Evolutionary conservation across 2,797 vertebrate species (phyloP).

Genomic region (Sparus aurata): DNA sequence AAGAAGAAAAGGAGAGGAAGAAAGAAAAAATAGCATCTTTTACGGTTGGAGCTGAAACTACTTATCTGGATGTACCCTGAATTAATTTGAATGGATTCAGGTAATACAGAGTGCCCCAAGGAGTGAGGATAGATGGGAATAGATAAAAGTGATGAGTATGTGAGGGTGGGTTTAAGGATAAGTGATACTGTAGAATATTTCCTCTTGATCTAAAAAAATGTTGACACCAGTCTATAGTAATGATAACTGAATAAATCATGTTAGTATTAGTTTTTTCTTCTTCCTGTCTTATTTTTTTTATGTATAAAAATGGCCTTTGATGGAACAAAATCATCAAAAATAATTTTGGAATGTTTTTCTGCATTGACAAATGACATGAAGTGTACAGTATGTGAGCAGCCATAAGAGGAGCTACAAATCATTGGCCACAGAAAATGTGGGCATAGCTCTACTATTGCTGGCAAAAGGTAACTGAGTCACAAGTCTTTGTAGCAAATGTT

Average conservation of each 20-base stretch:
- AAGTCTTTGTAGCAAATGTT: no score
- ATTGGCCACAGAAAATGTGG: not conserved
- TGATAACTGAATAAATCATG: not conserved
- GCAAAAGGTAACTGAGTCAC: no score
- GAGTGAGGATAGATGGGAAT: not conserved
- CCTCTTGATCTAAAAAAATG: not conserved
- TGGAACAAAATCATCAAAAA: no score
- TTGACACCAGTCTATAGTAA: not conserved
- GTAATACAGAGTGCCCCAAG: slow-evolving; percentile 5
- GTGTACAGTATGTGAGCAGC: no score
- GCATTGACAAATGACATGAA: no score
- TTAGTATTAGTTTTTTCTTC: not conserved
- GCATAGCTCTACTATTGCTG: not conserved
- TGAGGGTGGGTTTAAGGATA: not conserved
- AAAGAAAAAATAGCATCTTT: slow-evolving; percentile 16
- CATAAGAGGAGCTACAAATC: not conserved
- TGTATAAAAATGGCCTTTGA: not conserved
- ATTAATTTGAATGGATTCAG: slow-evolving; percentile 24
- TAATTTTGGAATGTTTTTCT: not conserved
- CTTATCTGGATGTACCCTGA: slow-evolving; percentile 27
- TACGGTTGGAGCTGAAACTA: not conserved
- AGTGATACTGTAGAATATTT: not conserved
- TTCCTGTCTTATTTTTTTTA: not conserved
- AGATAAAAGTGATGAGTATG: not conserved
- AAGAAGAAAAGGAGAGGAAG: slow-evolving; percentile 32